Evolutionary conservation across 2,888 invertebrate genomes (phyloP), one percentile per base, ranked within the genome.

Genomic region (Meganola albula): DNA sequence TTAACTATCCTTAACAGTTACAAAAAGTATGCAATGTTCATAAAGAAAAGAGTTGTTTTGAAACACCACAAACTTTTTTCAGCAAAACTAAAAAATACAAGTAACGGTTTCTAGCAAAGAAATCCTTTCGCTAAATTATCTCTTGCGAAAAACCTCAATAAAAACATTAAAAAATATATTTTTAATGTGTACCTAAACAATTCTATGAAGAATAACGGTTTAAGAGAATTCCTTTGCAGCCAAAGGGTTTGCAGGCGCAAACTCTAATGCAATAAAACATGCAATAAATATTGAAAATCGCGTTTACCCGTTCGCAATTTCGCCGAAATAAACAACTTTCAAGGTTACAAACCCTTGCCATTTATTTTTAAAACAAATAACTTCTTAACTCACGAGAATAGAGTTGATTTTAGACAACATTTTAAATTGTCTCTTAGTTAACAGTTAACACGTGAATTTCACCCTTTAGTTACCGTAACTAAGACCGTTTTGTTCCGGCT

Each of bases 381-480:
- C 16, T 7, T 18, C 31, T 24, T 29, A 23, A 3, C 0, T 0
- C 5, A 23, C 2, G 4, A 8, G 1, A 7, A 34, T 35, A 58
- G 36, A 31, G 55, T 48, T 25, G 8, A 44, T 34, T 29, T 43
- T 40, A 10, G 25, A n/a, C 3, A 31, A 27, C 37, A 14, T 7
- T 2, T 3, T 1, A 8, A 12, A 8, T 37, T 32, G 18, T 27
- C 16, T 8, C 24, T 26, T 27, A 44, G 22, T 31, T 31, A 44
- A 56, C 58, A 53, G 60, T 58, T 60, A 48, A 34, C 44, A 46
- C 52, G 41, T 52, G 43, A 58, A 58, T 66, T 76, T 72, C 65
- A 79, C 75, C 77, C 80, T 74, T 78, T 73, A 61, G 52, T 64
- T 64, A 74, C 77, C 72, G 77, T 80, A 74, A 70, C 70, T 67